A percentile compares a stretch with the other conserved stretches of the same genome.
phyloP scores from a whole-genome alignment of 2,797 vertebrate species.

The Poecilia picta region DNA sequence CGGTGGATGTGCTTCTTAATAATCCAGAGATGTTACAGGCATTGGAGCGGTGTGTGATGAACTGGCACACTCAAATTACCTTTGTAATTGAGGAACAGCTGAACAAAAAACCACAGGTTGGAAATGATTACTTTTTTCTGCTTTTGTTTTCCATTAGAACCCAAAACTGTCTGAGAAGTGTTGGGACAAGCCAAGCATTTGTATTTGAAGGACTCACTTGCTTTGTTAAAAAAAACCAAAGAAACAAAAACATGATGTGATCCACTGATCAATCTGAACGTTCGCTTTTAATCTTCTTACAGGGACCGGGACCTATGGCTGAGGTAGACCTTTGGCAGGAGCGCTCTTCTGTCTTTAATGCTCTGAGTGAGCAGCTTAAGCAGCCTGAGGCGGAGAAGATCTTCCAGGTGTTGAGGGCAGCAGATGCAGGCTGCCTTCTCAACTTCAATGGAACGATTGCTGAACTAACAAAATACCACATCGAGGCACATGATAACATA shows the following conservation, averaged over 20 bases:
- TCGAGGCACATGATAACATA: conserved; percentile 86
- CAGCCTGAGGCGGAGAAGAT: conserved; percentile 84
- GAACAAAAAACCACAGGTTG: conserved; percentile 88
- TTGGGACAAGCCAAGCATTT: not conserved
- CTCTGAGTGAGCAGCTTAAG: conserved; percentile 86
- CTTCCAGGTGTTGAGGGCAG: conserved; percentile 80
- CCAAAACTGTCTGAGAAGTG: not conserved
- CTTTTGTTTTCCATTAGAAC: not conserved
- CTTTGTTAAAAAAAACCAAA: not conserved
- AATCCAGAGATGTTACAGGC: conserved; percentile 75
- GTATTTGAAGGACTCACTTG: not conserved
- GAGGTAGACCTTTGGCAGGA: conserved; percentile 91
- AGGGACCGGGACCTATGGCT: conserved; percentile 86
- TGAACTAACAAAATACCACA: conserved; percentile 82
- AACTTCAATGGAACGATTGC: conserved; percentile 79
- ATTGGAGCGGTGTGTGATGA: conserved; percentile 85
- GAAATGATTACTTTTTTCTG: not conserved
- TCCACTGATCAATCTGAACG: not conserved
- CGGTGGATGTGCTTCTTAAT: conserved; percentile 71
- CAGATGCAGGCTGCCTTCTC: conserved; percentile 72
- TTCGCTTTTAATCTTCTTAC: conserved; percentile 20
- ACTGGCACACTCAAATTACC: conserved; percentile 89
- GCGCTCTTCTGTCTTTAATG: conserved; percentile 79
- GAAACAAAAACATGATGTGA: not conserved
- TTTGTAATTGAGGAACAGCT: conserved; percentile 81